phyloP scores from a whole-genome alignment of 2,797 vertebrate species.

The Lepus townsendii region DNA sequence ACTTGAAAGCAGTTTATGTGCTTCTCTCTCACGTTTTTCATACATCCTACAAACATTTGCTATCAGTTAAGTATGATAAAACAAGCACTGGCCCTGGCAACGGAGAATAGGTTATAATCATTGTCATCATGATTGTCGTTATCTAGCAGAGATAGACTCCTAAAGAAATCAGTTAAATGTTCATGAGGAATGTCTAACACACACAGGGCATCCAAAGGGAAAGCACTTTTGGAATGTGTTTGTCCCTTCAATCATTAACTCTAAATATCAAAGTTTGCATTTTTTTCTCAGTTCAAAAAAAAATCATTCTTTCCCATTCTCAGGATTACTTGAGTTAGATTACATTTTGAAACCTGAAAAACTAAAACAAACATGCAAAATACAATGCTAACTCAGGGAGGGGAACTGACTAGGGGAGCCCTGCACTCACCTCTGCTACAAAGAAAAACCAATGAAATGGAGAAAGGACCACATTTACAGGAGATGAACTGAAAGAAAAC shows the following conservation, averaged over 20 bases:
- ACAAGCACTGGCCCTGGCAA: neutral
- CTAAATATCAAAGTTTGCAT: neutral
- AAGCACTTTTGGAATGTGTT: neutral
- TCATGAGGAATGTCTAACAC: neutral
- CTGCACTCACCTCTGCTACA: too few relatives aligned
- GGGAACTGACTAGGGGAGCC: too few relatives aligned
- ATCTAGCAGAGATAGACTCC: neutral
- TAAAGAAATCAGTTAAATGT: slow-evolving; percentile 38
- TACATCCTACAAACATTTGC: neutral
- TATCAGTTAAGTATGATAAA: neutral
- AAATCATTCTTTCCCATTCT: neutral
- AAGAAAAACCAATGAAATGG: too few relatives aligned
- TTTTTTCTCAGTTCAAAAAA: neutral
- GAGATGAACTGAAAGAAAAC: too few relatives aligned
- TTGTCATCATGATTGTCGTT: neutral
- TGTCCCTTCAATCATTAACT: neutral
- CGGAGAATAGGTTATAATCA: neutral
- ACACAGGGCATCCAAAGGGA: neutral
- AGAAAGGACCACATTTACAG: too few relatives aligned
- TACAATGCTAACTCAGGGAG: neutral
- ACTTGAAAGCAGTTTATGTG: neutral
- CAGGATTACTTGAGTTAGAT: neutral
- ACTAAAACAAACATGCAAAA: slow-evolving; percentile 56
- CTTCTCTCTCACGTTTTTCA: slow-evolving; percentile 11
- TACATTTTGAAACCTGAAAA: slow-evolving; percentile 50